Evolutionary conservation across 2,113 vertebrate species (phyloP).

Genomic region (Mungos mungo): DNA sequence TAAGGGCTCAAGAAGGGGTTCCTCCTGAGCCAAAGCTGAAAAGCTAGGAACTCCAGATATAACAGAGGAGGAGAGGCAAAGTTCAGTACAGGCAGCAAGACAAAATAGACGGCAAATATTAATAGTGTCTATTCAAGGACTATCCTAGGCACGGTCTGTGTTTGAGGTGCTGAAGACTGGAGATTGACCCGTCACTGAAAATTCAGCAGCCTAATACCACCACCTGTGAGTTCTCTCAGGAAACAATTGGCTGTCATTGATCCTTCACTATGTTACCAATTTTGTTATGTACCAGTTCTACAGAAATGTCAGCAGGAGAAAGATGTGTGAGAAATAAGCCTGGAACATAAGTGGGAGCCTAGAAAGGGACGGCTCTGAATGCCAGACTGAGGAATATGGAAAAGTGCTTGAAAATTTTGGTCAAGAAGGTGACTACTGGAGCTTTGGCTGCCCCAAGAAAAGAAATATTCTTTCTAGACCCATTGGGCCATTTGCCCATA

Average conservation of each 20-base stretch:
- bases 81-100: not conserved
- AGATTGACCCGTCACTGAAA: not conserved
- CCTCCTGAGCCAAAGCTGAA: not conserved
- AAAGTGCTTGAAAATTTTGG: not conserved
- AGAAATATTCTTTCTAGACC: not conserved
- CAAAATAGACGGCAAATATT: not conserved
- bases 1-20: not conserved
- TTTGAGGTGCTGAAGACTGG: not conserved
- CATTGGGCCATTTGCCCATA: not conserved
- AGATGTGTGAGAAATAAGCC: not conserved
- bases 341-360: not conserved
- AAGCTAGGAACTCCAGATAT: not conserved
- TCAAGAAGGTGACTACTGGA: not conserved
- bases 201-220: not conserved
- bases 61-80: not conserved
- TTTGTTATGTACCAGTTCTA: not conserved
- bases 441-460: not conserved
- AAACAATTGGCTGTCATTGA: not conserved
- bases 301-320: not conserved
- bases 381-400: not conserved
- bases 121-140: not conserved
- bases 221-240: not conserved
- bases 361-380: not conserved
- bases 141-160: not conserved
- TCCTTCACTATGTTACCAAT: not conserved